Percentiles rank a stretch among this genome's conserved stretches.
Evolutionary conservation across 2,797 vertebrate genomes (phyloP).

Genomic region (Betta splendens): DNA sequence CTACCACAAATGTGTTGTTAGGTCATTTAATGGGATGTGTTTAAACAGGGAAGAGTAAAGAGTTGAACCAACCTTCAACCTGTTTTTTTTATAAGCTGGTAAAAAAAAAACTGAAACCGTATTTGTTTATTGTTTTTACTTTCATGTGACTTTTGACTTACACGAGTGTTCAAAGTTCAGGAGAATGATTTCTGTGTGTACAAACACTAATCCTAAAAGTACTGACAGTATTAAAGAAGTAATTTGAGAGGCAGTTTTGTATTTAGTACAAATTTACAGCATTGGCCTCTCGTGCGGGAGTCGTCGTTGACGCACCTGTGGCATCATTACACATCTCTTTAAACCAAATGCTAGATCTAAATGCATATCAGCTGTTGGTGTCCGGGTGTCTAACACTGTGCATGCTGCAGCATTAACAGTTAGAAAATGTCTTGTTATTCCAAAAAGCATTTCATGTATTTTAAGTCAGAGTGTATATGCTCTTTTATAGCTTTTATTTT

Average conservation of each 20-base stretch:
- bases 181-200: conserved; percentile 2
- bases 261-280: not conserved
- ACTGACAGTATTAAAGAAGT: conserved; percentile 12
- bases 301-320: conserved; percentile 8
- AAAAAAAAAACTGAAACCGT: conserved; percentile 19
- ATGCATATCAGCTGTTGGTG: conserved; percentile 47
- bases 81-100: not conserved
- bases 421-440: conserved; percentile 69
- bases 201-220: not conserved
- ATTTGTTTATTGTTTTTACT: conserved; percentile 12
- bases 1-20: not conserved
- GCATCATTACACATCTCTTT: conserved; percentile 35
- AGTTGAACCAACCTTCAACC: not conserved
- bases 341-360: conserved; percentile 63
- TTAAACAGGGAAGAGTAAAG: not conserved
- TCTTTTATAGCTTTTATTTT: conserved; percentile 61
- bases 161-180: conserved; percentile 14
- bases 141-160: conserved; percentile 24
- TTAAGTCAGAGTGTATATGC: conserved; percentile 60
- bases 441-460: conserved; percentile 63
- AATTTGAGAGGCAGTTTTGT: conserved; percentile 13
- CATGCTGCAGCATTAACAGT: conserved; percentile 69
- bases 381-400: conserved; percentile 47
- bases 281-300: conserved; percentile 11
- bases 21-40: conserved; percentile 17